A percentile compares a stretch with the other conserved stretches of the same genome.
Conservation (phyloP, 2,888 invertebrate species). For the Epinotia demarniana region DNA sequence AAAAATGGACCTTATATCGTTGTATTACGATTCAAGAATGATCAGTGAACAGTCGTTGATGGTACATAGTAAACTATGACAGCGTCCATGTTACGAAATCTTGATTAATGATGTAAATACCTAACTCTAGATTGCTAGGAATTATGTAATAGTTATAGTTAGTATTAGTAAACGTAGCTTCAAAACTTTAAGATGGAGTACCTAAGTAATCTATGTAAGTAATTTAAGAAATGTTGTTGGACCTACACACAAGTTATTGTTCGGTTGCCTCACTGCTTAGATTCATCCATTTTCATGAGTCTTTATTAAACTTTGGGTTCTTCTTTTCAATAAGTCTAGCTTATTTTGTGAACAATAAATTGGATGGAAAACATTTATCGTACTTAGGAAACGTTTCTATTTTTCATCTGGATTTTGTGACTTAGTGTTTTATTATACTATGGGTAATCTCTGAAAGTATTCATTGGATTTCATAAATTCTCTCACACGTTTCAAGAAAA, state of each 20-base stretch:
- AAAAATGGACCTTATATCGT: not conserved
- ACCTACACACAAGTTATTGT: not conserved
- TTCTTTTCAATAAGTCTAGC: not conserved
- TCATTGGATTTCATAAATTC: too few species aligned
- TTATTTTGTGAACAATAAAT: not conserved
- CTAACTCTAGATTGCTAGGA: conserved; percentile 26
- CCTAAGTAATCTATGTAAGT: too few species aligned
- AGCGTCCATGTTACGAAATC: conserved; percentile 35
- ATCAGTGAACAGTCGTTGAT: not conserved
- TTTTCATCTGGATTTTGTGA: not conserved
- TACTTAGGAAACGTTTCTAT: not conserved
- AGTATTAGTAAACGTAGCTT: conserved; percentile 27
- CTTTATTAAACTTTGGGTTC: not conserved
- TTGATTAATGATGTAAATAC: conserved; percentile 45
- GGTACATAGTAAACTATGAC: conserved; percentile 38
- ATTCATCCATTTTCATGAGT: not conserved
- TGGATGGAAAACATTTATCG: not conserved
- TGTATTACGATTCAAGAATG: not conserved
- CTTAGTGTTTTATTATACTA: too few species aligned
- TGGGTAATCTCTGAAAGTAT: too few species aligned
- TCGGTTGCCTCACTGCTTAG: not conserved
- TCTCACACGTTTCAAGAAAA: too few species aligned
- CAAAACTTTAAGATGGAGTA: conserved; percentile 9
- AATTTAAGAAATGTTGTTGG: conserved; percentile 22
- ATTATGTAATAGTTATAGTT: conserved; percentile 31